Base-by-base conservation (phyloP, 1,140 invertebrate genomes). In the Drosophila ogumai region DNA sequence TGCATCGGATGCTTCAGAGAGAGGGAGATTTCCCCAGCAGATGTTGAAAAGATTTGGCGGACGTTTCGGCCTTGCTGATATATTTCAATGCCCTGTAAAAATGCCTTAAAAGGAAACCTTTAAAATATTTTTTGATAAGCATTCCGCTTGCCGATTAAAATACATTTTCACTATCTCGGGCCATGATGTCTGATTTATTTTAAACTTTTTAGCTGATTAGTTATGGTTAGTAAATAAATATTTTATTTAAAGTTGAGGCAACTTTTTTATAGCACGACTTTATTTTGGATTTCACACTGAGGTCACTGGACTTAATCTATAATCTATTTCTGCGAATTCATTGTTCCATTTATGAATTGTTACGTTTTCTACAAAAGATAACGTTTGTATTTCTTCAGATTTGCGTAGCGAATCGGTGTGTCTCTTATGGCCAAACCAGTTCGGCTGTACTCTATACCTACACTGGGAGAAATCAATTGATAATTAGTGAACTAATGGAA, bases 341-440 rank as follows among this genome's bases (percentile, higher is more conserved):
- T 34, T 72, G 54, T 59, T 72, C 67, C 67, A 72, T 72, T 72
- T 72, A 31, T 59, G 55, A 72, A 72, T 72, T 59, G 68, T 71
- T 72, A 59, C 68, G 54, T 43, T 59, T 72, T n/a, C n/a, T 10
- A 38, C 34, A 31, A 17, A 38, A 49, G 67, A 72, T 72, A 72
- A 71, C 43, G 54, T 10, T n/a, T 54, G 61, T 54, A 36, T 54
- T 38, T 38, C 38, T 55, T 54, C 0, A 15, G 36, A 31, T 67
- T 72, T 34, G 44, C 19, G 66, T 49, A 71, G 68, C 68, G 44
- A 71, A 71, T 71, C 28, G 44, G 22, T 3, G 3, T 25, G 49
- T 69, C 64, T 36, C 17, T 50, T 49, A 49, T 28, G 43, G 38
- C 52, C 52, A 72, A 69, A 71, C 68, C 50, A 58, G 68, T 72